Percentiles rank a stretch among this genome's conserved stretches.
phyloP scores from a whole-genome alignment of 2,888 invertebrate genomes.

The Tigriopus californicus region DNA sequence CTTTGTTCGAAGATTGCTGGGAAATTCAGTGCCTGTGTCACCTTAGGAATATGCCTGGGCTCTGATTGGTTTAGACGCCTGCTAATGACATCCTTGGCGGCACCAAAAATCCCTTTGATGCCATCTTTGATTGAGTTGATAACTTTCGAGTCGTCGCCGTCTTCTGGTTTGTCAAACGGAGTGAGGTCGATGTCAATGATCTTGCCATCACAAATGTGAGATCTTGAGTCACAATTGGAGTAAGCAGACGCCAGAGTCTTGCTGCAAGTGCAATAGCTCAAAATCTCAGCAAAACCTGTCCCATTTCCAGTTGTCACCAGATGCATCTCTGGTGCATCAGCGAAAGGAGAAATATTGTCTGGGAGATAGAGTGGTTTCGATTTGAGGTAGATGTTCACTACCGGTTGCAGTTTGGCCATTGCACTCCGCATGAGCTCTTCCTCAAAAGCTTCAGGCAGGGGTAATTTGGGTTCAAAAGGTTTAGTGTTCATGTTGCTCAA shows the following conservation, averaged over 20 bases:
- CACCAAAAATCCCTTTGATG: too few species aligned
- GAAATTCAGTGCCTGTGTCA: not conserved
- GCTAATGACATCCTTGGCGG: not conserved
- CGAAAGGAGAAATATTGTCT: not conserved
- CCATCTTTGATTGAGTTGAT: too few species aligned
- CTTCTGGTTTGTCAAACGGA: too few species aligned
- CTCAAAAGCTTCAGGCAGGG: slow-evolving; percentile 6
- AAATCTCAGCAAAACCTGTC: not conserved
- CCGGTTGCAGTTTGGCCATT: slow-evolving; percentile 1
- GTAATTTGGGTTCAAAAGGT: slow-evolving; percentile 8
- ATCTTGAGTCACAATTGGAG: not conserved
- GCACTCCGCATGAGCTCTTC: not conserved
- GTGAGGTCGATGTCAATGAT: too few species aligned
- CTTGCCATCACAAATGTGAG: not conserved
- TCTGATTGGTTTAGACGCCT: not conserved
- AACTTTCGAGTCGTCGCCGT: too few species aligned
- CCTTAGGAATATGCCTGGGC: not conserved
- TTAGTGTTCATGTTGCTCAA: not conserved
- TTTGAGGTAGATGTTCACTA: not conserved
- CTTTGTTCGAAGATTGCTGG: not conserved
- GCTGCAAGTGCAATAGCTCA: slow-evolving; percentile 4
- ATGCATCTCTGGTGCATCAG: not conserved
- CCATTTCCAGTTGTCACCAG: not conserved
- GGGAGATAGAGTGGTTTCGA: not conserved
- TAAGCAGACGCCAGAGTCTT: not conserved